Evolutionary conservation across 1,140 invertebrate genomes (phyloP), one percentile per base, ranked within the genome.

Genomic region (Apis laboriosa): DNA sequence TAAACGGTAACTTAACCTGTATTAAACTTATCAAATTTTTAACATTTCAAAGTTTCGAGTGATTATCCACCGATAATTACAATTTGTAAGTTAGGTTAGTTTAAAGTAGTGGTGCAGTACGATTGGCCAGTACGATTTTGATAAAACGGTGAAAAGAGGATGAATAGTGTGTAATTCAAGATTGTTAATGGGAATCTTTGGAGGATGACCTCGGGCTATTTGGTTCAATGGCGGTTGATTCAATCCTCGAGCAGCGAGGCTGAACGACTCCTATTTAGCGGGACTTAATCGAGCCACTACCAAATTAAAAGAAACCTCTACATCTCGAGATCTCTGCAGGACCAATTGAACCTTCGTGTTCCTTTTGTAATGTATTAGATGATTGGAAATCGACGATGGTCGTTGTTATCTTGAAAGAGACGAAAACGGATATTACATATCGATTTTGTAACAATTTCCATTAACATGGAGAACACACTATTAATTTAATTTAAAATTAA

Each of bases 301-400:
- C 79, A 75, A 80, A 75, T 80, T 75, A 80, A 80, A 80, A 80
- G 79, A 80, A 80, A 80, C 79, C 61, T 49, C 34, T 19, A 19
- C 56, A 51, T 72, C 71, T 63, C 53, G 66, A 78, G 77, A 78
- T 56, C 64, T 4, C 28, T 60, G 43, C 21, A 2, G 51, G 24
- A 58, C n/a, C 43, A 78, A 70, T 78, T 60, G 53, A 24, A 51
- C 15, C 19, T 17, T 9, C 21, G 21, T 51, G 21, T 61, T 74
- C n/a, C 34, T 43, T 58, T 60, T 19, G 24, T 43, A 11, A 21
- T 8, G 3, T 24, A 13, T 21, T 43, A 17, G 53, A 55, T 24
- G 43, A 73, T 58, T 68, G 67, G 19, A n/a, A 70, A 70, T 70
- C 64, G 64, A 66, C 64, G 9, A 2, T 11, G 28, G 1, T 43